Percentiles rank a stretch among this genome's conserved stretches.
phyloP scores from a whole-genome alignment of 2,888 invertebrate genomes.

The Itoplectis maculator region DNA sequence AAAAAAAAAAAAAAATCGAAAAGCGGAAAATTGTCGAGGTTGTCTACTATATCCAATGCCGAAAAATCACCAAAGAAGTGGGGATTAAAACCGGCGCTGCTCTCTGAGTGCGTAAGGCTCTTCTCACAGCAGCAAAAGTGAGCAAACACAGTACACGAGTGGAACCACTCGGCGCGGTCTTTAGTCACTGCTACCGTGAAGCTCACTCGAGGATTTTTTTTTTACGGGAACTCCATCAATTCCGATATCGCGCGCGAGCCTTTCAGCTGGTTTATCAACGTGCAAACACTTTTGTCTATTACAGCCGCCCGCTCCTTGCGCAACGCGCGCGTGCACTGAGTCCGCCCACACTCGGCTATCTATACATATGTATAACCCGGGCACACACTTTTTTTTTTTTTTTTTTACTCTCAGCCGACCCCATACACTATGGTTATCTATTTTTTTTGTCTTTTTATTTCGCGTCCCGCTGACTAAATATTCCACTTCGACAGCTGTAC shows the following conservation, averaged over 20 bases:
- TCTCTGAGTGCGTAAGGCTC: background rate
- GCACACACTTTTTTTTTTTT: background rate
- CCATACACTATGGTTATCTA: conserved; percentile 30
- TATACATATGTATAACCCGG: background rate
- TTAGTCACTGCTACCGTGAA: background rate
- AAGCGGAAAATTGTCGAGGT: too few species aligned
- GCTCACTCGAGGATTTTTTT: conserved; percentile 3
- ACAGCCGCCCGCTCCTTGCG: background rate
- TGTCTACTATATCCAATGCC: too few species aligned
- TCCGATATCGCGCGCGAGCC: conserved; percentile 27
- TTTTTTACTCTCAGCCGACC: background rate
- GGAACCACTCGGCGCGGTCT: conserved; percentile 41
- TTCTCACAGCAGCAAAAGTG: background rate
- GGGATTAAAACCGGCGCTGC: too few species aligned
- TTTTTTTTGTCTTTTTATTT: background rate
- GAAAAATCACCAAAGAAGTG: background rate
- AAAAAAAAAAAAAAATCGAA: too few species aligned
- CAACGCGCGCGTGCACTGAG: background rate
- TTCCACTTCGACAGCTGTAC: background rate
- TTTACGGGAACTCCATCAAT: conserved; percentile 25
- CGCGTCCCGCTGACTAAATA: background rate
- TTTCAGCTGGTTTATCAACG: conserved; percentile 47
- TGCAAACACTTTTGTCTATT: conserved; percentile 23
- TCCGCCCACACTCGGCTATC: background rate
- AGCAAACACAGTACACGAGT: conserved; percentile 32